Base-by-base conservation (phyloP, 2,888 invertebrate species). In the Melikaiella ostensackeni region DNA sequence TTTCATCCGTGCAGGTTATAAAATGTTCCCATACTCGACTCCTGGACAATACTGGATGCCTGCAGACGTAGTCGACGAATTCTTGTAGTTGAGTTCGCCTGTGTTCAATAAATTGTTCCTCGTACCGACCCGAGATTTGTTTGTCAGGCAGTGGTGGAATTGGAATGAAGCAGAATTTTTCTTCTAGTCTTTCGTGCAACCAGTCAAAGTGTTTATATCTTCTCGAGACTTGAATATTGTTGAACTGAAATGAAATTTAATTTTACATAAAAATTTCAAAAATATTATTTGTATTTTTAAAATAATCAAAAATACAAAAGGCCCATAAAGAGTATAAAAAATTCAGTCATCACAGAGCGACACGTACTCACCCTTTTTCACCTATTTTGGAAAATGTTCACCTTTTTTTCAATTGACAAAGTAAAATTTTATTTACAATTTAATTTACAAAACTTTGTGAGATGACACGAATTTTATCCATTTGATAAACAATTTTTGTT, bases 121-220 rank as follows among this genome's bases (percentile, higher is more conserved):
- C 99, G 92, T 98, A 99, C 74, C 98, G 94, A 9, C 98, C 98
- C 57, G 98, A 97, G 82, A 99, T 98, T 92, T 99, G 98, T 92
- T 99, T 99, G 90, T 99, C 99, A 16, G 99, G 99, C 81, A 99
- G 92, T 2, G 99, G 99, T 77, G 99, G 99, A 86, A 99, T 96
- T 3, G 98, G 98, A 87, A 99, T 96, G 75, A 98, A 94, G 84
- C 97, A 96, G 91, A 97, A 99, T 92, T 99, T 99, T 84, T 97
- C 97, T 86, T 96, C 96, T 82, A 99, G 92, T 85, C 98, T 94
- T 90, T 97, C 97, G 92, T 99, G 98, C 75, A 99, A 92, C 99
- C 99, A 99, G 93, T 99, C 99, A 92, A 99, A 99, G 92, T 99
- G 99, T 92, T 99, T 99, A 92, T 99, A 99, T 85, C 99, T 94